phyloP scores from a whole-genome alignment of 2,888 invertebrate species.

The Clunio marinus region DNA sequence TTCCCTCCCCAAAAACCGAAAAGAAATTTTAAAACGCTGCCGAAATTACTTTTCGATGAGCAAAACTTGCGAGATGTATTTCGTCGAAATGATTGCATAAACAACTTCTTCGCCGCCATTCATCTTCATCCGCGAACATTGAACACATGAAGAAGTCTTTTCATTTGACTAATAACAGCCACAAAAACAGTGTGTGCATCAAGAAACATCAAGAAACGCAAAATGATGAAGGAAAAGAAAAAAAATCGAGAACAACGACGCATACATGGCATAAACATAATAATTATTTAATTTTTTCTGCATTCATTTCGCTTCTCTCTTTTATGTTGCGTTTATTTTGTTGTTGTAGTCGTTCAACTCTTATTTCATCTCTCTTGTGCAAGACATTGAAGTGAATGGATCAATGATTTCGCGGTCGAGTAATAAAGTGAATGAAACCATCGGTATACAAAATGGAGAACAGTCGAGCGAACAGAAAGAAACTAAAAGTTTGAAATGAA shows the following conservation, averaged over 20 bases:
- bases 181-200: constrained; percentile 7
- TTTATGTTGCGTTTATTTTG: not conserved
- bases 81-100: not conserved
- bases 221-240: not conserved
- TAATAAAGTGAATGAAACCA: constrained; percentile 19
- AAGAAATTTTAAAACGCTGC: not conserved
- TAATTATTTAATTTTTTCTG: constrained; percentile 37
- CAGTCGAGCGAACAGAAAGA: not conserved
- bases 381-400: constrained; percentile 35
- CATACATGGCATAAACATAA: constrained; percentile 36
- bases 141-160: not conserved
- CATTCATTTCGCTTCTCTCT: constrained; percentile 15
- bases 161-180: constrained; percentile 25
- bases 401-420: constrained; percentile 37
- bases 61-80: not conserved
- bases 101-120: constrained; percentile 27
- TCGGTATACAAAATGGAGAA: not conserved
- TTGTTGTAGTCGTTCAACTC: not conserved
- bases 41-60: constrained; percentile 12
- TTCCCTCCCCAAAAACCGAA: not conserved
- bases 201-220: constrained; percentile 36
- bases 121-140: constrained; percentile 12
- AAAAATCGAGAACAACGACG: constrained; percentile 27
- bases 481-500: constrained; percentile 32
- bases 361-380: constrained; percentile 17